phyloP scores from a whole-genome alignment of 2,797 vertebrate genomes.

The Chaetophractus vellerosus region DNA sequence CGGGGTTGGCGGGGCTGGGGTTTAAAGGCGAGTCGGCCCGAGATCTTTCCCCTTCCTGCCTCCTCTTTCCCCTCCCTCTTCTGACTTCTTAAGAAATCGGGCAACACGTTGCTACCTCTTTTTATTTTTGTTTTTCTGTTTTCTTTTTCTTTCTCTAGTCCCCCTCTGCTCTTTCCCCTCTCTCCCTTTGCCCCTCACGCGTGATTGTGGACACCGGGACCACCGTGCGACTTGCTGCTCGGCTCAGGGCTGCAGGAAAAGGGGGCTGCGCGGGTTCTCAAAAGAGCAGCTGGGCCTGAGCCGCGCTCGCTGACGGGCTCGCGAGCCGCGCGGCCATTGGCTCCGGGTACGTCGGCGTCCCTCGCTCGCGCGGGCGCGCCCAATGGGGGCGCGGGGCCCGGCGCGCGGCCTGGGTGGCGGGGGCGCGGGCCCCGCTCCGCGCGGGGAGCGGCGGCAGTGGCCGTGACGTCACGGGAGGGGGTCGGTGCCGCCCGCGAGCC shows the following conservation, averaged over 20 bases:
- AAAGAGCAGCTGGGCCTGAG: conserved; percentile 89
- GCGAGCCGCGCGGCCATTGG: conserved; percentile 92
- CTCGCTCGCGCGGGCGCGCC: conserved; percentile 85
- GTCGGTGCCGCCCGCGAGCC: conserved; percentile 95
- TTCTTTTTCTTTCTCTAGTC: background rate
- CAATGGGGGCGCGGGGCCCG: conserved; percentile 91
- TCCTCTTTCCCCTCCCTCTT: background rate
- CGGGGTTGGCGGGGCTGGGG: background rate
- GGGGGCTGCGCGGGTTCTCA: conserved; percentile 72
- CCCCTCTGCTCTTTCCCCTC: background rate
- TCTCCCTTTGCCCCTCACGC: background rate
- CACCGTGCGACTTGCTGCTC: background rate
- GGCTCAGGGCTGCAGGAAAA: background rate
- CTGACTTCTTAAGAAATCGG: background rate
- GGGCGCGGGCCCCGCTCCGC: conserved; percentile 83
- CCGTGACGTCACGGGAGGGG: conserved; percentile 97
- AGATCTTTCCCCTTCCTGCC: background rate
- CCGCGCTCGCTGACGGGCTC: conserved; percentile 88
- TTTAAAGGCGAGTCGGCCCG: background rate
- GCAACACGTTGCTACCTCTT: background rate
- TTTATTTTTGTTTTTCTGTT: background rate
- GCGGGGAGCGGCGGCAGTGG: conserved; percentile 91
- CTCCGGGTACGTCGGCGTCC: conserved; percentile 89
- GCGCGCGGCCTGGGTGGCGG: conserved; percentile 80
- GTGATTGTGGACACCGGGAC: conserved; percentile 28